Percentiles rank a stretch among this genome's conserved stretches.
Evolutionary conservation across 2,113 vertebrate species (phyloP).

Genomic region (Odocoileus hemionus): DNA sequence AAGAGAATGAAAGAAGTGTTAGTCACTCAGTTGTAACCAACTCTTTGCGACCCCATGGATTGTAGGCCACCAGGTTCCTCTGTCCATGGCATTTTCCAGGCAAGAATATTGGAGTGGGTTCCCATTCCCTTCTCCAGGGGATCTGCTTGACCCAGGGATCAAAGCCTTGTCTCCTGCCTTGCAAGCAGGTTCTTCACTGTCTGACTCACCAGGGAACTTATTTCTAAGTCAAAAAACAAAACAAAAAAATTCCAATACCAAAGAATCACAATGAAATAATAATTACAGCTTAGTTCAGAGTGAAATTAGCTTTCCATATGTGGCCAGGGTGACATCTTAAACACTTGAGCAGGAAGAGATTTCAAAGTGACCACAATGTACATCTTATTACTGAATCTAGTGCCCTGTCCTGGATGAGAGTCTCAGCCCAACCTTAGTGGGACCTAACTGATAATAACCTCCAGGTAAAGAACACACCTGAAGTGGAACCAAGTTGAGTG

Average conservation of each 20-base stretch:
- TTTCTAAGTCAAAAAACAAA: not conserved
- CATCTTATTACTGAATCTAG: not conserved
- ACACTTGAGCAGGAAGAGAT: not conserved
- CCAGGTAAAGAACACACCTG: not conserved
- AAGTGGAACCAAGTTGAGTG: not conserved
- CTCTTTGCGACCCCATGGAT: not conserved
- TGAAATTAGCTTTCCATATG: not conserved
- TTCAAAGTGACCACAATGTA: not conserved
- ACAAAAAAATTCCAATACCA: not conserved
- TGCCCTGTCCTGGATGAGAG: not conserved
- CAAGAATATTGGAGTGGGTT: not conserved
- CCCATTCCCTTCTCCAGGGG: not conserved
- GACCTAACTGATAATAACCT: not conserved
- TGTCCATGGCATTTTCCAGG: not conserved
- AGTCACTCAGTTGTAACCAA: not conserved
- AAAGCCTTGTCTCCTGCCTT: not conserved
- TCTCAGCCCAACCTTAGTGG: not conserved
- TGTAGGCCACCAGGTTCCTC: not conserved
- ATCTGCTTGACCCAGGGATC: not conserved
- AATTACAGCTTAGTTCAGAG: not conserved
- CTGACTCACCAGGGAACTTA: not conserved
- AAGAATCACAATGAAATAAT: not conserved
- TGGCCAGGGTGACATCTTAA: not conserved
- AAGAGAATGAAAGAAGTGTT: not conserved
- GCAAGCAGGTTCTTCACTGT: not conserved